These are phyloP conservation scores for Hyposmocoma kahamanoa DNA, from an alignment of 1,140 invertebrate species.

Conservation along the genomic window DNA sequence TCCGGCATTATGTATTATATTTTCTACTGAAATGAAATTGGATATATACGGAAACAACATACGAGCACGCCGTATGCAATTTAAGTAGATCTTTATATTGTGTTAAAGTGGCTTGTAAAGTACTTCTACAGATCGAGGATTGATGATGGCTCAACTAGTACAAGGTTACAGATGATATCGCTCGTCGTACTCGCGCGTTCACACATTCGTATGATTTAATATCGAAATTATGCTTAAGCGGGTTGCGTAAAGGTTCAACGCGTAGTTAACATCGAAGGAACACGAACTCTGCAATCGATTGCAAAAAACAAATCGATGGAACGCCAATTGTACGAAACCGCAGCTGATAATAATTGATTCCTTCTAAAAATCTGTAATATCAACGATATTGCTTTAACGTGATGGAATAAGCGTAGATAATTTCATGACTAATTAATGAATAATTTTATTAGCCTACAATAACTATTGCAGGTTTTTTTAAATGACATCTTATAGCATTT, in stretches of 20 bases:
- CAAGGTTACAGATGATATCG: slow-evolving; percentile 15
- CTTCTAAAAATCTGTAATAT: not conserved
- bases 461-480: too few species aligned
- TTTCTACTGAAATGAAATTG: too few species aligned
- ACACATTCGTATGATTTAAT: slow-evolving; percentile 11
- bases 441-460: not conserved
- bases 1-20: too few species aligned
- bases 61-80: too few species aligned
- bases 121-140: not conserved
- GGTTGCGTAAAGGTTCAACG: not conserved
- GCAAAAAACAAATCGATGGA: not conserved
- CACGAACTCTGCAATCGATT: slow-evolving; percentile 3
- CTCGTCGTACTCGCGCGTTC: slow-evolving; percentile 4
- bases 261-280: not conserved
- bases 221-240: not conserved
- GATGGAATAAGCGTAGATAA: not conserved
- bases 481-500: too few species aligned
- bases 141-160: slow-evolving; percentile 10
- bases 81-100: too few species aligned
- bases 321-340: not conserved
- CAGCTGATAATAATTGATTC: slow-evolving; percentile 8
- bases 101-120: too few species aligned
- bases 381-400: not conserved
- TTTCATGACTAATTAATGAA: too few species aligned
- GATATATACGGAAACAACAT: not conserved